These are phyloP conservation scores for Leuciscus idus DNA, from an alignment of 2,113 vertebrate species.

Conservation along the genomic window DNA sequence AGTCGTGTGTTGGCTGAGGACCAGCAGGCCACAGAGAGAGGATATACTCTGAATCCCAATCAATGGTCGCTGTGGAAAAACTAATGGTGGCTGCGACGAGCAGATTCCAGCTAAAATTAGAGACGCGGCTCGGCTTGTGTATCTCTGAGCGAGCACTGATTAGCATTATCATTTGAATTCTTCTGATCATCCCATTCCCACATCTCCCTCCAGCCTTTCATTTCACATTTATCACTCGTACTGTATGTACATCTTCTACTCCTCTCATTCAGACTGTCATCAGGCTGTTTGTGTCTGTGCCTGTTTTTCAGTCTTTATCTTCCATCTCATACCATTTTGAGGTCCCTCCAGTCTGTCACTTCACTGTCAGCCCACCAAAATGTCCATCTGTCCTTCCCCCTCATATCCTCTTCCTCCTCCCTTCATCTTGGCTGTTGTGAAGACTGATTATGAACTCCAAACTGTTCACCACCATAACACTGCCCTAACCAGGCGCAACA, in stretches of 20 bases:
- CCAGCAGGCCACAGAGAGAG: slow-evolving; percentile 58
- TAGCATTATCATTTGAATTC: slow-evolving; percentile 34
- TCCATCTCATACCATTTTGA: slow-evolving; percentile 19
- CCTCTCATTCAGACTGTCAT: slow-evolving; percentile 32
- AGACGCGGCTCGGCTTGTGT: slow-evolving; percentile 59
- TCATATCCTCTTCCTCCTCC: not conserved
- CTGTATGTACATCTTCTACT: slow-evolving; percentile 8
- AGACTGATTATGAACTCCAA: slow-evolving; percentile 6
- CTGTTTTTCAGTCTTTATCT: slow-evolving; percentile 13
- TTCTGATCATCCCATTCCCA: not conserved
- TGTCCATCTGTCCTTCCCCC: slow-evolving; percentile 37
- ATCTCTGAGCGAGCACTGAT: slow-evolving; percentile 35
- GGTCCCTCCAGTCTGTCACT: slow-evolving; percentile 37
- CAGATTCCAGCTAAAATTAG: slow-evolving; percentile 57
- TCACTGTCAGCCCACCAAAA: slow-evolving; percentile 32
- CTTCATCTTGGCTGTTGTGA: not conserved
- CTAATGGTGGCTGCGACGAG: slow-evolving; percentile 70
- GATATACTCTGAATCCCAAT: slow-evolving; percentile 57
- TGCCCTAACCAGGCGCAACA: not conserved
- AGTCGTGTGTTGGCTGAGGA: slow-evolving; percentile 61
- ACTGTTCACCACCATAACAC: slow-evolving; percentile 3
- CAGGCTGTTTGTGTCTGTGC: slow-evolving; percentile 25
- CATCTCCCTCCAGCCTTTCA: slow-evolving; percentile 14
- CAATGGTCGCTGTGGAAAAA: slow-evolving; percentile 75
- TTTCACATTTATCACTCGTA: slow-evolving; percentile 29